Percentiles rank a stretch among this genome's conserved stretches.
phyloP scores from a whole-genome alignment of 2,888 invertebrate species.

The Nebria salina region DNA sequence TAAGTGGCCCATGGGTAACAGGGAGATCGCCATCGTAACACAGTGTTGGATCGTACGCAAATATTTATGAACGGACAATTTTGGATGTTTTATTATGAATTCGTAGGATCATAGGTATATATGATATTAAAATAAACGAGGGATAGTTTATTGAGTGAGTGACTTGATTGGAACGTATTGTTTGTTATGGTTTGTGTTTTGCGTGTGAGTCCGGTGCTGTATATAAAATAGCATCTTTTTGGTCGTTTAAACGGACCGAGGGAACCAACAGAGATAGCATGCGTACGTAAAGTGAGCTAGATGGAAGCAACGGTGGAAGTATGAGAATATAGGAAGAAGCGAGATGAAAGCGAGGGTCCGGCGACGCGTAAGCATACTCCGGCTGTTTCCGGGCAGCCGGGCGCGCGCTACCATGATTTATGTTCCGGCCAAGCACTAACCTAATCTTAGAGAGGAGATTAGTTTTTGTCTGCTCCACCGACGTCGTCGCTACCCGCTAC shows the following conservation, averaged over 20 bases:
- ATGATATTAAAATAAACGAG: no score
- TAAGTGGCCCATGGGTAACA: conserved; percentile 34
- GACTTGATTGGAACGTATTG: background rate
- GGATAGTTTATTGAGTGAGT: no score
- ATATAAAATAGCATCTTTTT: background rate
- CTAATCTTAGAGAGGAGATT: conserved; percentile 52
- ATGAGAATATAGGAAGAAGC: background rate
- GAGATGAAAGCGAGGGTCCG: conserved; percentile 28
- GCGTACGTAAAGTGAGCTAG: background rate
- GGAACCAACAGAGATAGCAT: background rate
- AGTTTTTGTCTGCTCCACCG: conserved; percentile 50
- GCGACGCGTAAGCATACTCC: conserved; percentile 41
- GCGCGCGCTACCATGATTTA: conserved; percentile 48
- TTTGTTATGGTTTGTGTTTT: background rate
- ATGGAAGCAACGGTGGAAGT: background rate
- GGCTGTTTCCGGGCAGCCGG: conserved; percentile 45
- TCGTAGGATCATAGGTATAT: no score
- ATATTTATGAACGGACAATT: no score
- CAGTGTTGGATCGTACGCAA: background rate
- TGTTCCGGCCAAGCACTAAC: conserved; percentile 49
- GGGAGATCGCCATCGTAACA: conserved; percentile 1
- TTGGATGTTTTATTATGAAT: no score
- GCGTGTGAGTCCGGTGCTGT: background rate
- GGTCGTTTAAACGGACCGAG: conserved; percentile 8
- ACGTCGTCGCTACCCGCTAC: conserved; percentile 19